phyloP scores from a whole-genome alignment of 2,888 invertebrate species.

The Caenorhabditis afra region DNA sequence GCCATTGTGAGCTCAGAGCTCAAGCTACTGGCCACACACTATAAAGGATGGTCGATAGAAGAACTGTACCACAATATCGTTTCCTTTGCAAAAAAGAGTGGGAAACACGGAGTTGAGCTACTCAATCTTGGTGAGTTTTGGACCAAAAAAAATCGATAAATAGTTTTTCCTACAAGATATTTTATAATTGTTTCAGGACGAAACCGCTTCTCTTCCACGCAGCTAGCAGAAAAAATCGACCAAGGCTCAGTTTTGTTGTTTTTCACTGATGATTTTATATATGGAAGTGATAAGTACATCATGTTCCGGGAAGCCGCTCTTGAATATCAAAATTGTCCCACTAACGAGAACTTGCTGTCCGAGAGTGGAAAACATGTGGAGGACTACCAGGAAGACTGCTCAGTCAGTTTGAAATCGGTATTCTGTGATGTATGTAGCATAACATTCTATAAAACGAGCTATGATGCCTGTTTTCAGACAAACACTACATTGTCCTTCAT shows the following conservation, averaged over 20 bases:
- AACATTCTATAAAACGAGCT: neutral
- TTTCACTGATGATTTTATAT: conserved; percentile 7
- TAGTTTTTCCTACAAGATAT: too few species aligned
- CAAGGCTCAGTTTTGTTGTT: conserved; percentile 31
- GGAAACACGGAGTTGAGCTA: conserved; percentile 9
- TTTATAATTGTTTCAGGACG: conserved; percentile 14
- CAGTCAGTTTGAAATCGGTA: conserved; percentile 5
- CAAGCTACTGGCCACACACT: conserved; percentile 23
- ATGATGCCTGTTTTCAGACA: conserved; percentile 18
- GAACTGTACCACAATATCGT: conserved; percentile 7
- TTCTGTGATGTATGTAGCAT: conserved; percentile 41
- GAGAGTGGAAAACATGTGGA: too few species aligned
- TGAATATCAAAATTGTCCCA: conserved; percentile 32
- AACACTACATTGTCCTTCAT: conserved; percentile 50
- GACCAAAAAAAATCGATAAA: too few species aligned
- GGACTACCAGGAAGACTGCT: conserved; percentile 13
- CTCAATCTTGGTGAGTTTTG: conserved; percentile 26
- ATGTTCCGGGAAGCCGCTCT: conserved; percentile 18
- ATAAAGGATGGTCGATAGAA: conserved; percentile 31
- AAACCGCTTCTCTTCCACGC: conserved; percentile 20
- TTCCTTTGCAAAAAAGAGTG: neutral
- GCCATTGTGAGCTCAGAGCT: conserved; percentile 46
- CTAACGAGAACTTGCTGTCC: conserved; percentile 10
- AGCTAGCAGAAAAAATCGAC: conserved; percentile 32
- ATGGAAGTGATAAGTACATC: conserved; percentile 16